phyloP scores from a whole-genome alignment of 2,113 vertebrate genomes.

The Scopus umbretta region DNA sequence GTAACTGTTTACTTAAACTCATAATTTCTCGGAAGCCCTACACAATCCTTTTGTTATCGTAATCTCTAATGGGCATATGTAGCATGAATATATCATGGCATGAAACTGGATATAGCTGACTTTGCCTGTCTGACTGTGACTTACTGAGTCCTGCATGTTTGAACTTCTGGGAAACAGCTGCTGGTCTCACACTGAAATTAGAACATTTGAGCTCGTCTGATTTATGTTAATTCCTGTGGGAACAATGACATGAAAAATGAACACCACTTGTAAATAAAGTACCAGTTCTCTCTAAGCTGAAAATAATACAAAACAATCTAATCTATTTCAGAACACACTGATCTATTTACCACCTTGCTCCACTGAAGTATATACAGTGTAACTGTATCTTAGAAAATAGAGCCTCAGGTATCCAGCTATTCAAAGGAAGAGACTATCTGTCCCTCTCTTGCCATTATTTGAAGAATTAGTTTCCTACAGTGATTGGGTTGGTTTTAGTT shows the following conservation, averaged over 20 bases:
- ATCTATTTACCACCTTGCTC: slow-evolving; percentile 40
- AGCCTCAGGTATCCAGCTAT: not conserved
- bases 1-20: slow-evolving; percentile 68
- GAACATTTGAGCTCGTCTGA: slow-evolving; percentile 73
- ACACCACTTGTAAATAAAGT: slow-evolving; percentile 70
- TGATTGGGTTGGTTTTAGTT: not conserved
- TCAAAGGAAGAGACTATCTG: not conserved
- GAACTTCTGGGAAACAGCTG: slow-evolving; percentile 80
- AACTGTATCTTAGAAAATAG: not conserved
- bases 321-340: slow-evolving; percentile 28
- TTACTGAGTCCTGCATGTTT: slow-evolving; percentile 64
- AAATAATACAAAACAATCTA: not conserved
- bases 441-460: not conserved
- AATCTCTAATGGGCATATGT: slow-evolving; percentile 44
- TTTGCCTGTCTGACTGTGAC: slow-evolving; percentile 69
- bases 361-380: not conserved
- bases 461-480: not conserved
- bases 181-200: slow-evolving; percentile 72
- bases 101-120: slow-evolving; percentile 70
- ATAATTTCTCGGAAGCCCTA: slow-evolving; percentile 50
- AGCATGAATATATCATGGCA: slow-evolving; percentile 49
- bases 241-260: slow-evolving; percentile 74
- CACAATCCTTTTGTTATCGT: slow-evolving; percentile 71
- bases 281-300: slow-evolving; percentile 28
- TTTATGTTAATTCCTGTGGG: slow-evolving; percentile 74